These are phyloP conservation scores for Anastatus disparis DNA, from an alignment of 1,140 invertebrate species.

Conservation along the genomic window DNA sequence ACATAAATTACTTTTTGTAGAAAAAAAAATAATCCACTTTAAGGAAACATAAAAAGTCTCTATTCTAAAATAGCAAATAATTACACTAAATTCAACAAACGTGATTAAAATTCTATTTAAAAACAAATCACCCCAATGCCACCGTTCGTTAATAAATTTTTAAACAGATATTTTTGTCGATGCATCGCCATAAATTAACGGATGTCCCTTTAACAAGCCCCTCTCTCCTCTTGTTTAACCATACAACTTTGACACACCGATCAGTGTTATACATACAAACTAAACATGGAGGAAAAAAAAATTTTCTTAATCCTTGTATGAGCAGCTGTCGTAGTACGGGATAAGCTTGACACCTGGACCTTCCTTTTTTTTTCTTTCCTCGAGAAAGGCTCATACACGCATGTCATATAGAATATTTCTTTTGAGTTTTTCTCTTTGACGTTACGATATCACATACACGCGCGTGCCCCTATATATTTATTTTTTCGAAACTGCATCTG, in stretches of 20 bases:
- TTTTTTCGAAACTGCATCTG: not conserved
- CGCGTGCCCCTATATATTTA: not conserved
- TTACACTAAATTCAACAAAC: no score
- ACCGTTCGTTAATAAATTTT: no score
- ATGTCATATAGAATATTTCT: not conserved
- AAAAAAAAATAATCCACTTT: no score
- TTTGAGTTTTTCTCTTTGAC: not conserved
- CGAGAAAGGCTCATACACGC: not conserved
- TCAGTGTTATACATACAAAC: not conserved
- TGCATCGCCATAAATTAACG: no score
- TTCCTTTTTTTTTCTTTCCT: no score
- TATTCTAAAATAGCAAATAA: no score
- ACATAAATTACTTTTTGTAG: no score
- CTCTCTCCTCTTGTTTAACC: not conserved
- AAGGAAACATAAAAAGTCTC: no score
- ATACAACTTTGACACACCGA: not conserved
- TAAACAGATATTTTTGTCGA: no score
- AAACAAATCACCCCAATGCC: no score
- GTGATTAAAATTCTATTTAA: no score
- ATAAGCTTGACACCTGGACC: constrained; percentile 3
- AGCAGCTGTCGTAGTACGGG: not conserved
- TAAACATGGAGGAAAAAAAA: not conserved
- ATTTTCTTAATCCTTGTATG: not conserved
- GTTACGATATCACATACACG: no score
- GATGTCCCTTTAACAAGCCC: not conserved